Base-by-base conservation (phyloP, 2,888 invertebrate species). In the Philonicus albiceps region DNA sequence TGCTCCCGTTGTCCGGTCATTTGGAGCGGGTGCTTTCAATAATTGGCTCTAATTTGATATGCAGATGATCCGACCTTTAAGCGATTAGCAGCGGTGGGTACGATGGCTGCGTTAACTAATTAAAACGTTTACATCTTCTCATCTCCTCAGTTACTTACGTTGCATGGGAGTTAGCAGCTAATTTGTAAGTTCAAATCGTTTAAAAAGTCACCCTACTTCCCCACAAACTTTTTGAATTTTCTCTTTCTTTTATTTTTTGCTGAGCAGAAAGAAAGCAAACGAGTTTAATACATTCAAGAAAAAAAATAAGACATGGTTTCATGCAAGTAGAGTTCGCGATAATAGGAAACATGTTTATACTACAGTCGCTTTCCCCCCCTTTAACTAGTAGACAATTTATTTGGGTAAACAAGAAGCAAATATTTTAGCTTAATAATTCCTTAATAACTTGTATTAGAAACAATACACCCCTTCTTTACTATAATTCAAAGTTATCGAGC, bases 1-100 rank as follows among this genome's bases (percentile, higher is more conserved):
- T 31, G 11, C 31, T 27, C 55, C 55, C n/a, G 55, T 22, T 78
- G 8, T 37, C 76, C 43, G 76, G 76, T 40, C 76, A 40, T 80
- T 49, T 55, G 49, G 30, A 30, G 30, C 81, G n/a, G 49, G 81
- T 81, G n/a, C 53, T 55, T 81, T 64, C 81, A 81, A 81, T 81
- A 81, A 81, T 55, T 81, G 22, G 55, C 81, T 81, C 49, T 81
- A 55, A 81, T 81, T 81, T 55, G 27, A 81, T 55, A 34, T 81
- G 81, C 55, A 55, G 64, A 81, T 55, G 81, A 53, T 34, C 37
- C 31, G 19, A 31, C 64, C 64, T 64, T 22, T 27, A 19, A 64
- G 22, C 64, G 64, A 64, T 64, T 64, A 64, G 27, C 11, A 27
- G 22, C 5, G 22, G 27, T 27, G 27, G 64, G 27, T 22, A 11